These are phyloP conservation scores for Dysdera silvatica DNA, from an alignment of 1,140 invertebrate genomes.

Conservation along the genomic window DNA sequence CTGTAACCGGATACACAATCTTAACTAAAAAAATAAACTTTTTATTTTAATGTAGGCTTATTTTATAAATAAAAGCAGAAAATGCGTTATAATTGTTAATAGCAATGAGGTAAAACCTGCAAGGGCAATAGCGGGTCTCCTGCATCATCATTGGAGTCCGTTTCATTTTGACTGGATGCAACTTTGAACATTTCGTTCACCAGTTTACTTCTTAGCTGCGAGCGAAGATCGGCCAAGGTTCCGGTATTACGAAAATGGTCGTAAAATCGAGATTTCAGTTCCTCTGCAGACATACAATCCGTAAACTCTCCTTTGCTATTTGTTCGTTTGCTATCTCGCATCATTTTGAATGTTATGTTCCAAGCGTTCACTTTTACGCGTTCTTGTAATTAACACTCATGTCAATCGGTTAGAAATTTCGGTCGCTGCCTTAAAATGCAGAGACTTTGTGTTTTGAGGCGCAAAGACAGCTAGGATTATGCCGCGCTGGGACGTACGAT, in stretches of 20 bases:
- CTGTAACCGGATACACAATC: neutral
- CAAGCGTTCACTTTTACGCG: too few species aligned
- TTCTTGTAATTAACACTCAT: too few species aligned
- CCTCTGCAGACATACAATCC: too few species aligned
- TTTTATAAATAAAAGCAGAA: neutral
- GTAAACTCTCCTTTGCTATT: too few species aligned
- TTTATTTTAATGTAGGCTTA: neutral
- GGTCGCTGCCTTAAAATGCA: too few species aligned
- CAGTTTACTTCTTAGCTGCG: conserved; percentile 16
- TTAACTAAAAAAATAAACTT: neutral
- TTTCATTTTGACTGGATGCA: neutral
- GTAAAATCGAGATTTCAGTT: conserved; percentile 18
- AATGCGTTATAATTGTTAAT: too few species aligned
- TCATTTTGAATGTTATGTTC: too few species aligned
- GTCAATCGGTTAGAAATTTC: too few species aligned
- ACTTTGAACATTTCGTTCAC: conserved; percentile 14
- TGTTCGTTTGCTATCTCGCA: too few species aligned
- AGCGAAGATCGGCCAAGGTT: conserved; percentile 2
- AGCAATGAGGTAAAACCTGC: neutral
- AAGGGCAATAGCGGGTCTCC: neutral
- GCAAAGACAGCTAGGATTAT: too few species aligned
- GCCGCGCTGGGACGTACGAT: too few species aligned
- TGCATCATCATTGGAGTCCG: neutral
- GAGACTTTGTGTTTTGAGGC: too few species aligned
- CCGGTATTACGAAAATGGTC: conserved; percentile 18